These are phyloP conservation scores for Sylvietta virens DNA, from an alignment of 2,113 vertebrate genomes.

Conservation along the genomic window DNA sequence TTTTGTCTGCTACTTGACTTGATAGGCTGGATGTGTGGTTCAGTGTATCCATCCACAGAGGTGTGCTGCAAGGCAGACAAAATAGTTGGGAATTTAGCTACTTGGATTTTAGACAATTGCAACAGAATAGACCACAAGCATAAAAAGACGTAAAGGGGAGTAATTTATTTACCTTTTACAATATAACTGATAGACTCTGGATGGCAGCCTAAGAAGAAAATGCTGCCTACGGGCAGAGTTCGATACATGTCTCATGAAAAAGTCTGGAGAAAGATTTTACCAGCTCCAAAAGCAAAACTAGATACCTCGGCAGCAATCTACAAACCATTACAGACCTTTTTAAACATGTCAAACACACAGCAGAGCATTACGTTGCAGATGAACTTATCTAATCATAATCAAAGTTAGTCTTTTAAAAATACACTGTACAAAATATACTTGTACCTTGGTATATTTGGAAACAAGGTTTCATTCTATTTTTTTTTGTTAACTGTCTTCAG, in stretches of 20 bases:
- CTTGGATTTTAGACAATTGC: background rate
- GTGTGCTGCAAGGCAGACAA: conserved; percentile 78
- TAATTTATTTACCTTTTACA: background rate
- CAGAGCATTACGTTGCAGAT: background rate
- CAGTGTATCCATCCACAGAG: conserved; percentile 89
- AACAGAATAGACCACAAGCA: background rate
- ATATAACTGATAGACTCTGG: background rate
- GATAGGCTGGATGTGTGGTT: conserved; percentile 81
- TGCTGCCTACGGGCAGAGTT: background rate
- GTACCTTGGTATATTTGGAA: background rate
- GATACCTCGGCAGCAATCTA: background rate
- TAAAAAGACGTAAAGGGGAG: background rate
- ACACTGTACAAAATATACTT: background rate
- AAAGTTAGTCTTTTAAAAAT: background rate
- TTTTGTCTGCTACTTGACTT: conserved; percentile 92
- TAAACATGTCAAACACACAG: background rate
- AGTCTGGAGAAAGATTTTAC: background rate
- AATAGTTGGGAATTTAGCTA: background rate
- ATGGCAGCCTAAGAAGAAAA: background rate
- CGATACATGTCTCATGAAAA: background rate
- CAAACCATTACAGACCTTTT: background rate
- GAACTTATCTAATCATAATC: background rate
- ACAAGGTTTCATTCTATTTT: background rate
- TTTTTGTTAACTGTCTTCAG: background rate
- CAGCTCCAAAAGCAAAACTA: background rate